Evolutionary conservation across 2,797 vertebrate species (phyloP).

Genomic region (Hippocampus kuda): DNA sequence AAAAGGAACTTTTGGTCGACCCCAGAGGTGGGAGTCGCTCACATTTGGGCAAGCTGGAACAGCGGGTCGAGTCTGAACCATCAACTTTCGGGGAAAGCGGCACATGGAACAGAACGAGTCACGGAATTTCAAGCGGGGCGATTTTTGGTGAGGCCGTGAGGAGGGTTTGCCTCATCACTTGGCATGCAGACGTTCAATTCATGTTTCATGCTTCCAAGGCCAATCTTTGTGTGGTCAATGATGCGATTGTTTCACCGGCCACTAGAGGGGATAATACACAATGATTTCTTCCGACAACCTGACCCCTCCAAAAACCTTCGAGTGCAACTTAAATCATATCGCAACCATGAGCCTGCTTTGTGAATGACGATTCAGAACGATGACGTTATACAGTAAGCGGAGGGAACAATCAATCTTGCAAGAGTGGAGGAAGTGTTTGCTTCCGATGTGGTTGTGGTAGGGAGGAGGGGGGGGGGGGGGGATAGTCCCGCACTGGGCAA

Average conservation of each 20-base stretch:
- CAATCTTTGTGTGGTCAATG: too few species aligned
- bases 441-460: conserved; percentile 48
- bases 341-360: background rate
- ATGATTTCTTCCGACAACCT: conserved; percentile 1
- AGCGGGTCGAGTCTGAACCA: too few species aligned
- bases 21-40: too few species aligned
- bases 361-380: background rate
- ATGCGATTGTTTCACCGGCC: conserved; percentile 10
- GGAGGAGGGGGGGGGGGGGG: conserved; percentile 60
- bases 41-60: too few species aligned
- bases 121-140: too few species aligned
- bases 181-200: too few species aligned
- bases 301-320: background rate
- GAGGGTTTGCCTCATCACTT: too few species aligned
- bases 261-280: conserved; percentile 50
- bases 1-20: too few species aligned
- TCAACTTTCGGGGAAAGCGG: too few species aligned
- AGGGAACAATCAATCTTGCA: conserved; percentile 61
- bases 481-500: conserved; percentile 60
- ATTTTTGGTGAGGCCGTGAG: too few species aligned
- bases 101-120: too few species aligned
- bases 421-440: conserved; percentile 65
- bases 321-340: background rate
- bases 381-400: conserved; percentile 11
- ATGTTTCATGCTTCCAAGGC: too few species aligned